Evolutionary conservation across 2,888 invertebrate species (phyloP).

Genomic region (Cyclophora punctaria): DNA sequence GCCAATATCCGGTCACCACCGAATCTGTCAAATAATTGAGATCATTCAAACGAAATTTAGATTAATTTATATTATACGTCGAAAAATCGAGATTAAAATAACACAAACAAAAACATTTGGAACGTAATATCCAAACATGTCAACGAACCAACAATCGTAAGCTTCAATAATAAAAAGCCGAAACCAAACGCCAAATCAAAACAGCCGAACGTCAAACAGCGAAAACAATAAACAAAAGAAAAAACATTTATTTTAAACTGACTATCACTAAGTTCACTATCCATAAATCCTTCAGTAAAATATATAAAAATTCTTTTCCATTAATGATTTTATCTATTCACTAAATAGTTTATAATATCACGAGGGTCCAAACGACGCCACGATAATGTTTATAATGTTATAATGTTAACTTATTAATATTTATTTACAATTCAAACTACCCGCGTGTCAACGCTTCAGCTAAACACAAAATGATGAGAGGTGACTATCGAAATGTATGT

Average conservation of each 20-base stretch:
- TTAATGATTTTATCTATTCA: slow-evolving; percentile 73
- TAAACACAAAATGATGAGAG: slow-evolving; percentile 27
- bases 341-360: slow-evolving; percentile 74
- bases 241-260: too few relatives aligned
- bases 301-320: slow-evolving; percentile 73
- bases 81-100: slow-evolving; percentile 29
- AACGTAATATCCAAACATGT: slow-evolving; percentile 21
- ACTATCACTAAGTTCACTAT: slow-evolving; percentile 70
- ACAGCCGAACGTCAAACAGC: slow-evolving; percentile 54
- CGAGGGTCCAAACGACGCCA: slow-evolving; percentile 68
- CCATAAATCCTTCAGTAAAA: slow-evolving; percentile 72
- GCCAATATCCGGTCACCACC: slow-evolving; percentile 47
- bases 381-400: slow-evolving; percentile 53
- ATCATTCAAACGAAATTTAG: slow-evolving; percentile 53
- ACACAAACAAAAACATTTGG: slow-evolving; percentile 47
- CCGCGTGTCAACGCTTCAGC: slow-evolving; percentile 68
- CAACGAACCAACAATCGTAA: slow-evolving; percentile 58
- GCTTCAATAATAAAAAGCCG: slow-evolving; percentile 39
- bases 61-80: slow-evolving; percentile 28
- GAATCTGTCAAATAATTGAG: slow-evolving; percentile 62
- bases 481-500: slow-evolving; percentile 18
- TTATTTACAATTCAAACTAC: slow-evolving; percentile 71
- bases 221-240: slow-evolving; percentile 66
- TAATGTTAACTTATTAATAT: slow-evolving; percentile 48
- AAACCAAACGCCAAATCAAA: slow-evolving; percentile 30